These are phyloP conservation scores for Malurus leucopterus DNA, from an alignment of 2,797 vertebrate species.

Conservation along the genomic window DNA sequence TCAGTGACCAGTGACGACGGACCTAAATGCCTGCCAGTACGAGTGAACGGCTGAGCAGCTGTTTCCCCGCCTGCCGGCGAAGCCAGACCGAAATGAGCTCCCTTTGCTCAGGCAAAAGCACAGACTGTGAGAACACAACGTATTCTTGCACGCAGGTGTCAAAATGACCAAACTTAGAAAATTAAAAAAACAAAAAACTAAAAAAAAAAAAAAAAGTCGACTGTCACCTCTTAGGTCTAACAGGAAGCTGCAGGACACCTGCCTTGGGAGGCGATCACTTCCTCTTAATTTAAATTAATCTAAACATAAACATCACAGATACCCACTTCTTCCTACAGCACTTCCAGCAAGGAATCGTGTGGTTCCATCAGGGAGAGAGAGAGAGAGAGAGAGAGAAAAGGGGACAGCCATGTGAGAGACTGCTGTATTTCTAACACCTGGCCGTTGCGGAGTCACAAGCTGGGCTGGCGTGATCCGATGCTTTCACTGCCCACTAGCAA, in stretches of 20 bases:
- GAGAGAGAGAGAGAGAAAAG: not conserved
- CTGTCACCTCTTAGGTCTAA: slow-evolving; percentile 44
- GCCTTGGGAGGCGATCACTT: slow-evolving; percentile 1
- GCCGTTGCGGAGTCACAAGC: not conserved
- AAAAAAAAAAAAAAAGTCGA: not conserved
- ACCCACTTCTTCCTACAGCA: slow-evolving; percentile 32
- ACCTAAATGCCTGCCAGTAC: slow-evolving; percentile 69
- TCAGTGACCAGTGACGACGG: slow-evolving; percentile 66
- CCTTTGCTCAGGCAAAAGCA: slow-evolving; percentile 69
- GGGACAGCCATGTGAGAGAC: not conserved
- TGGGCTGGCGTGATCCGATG: slow-evolving; percentile 45
- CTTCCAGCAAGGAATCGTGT: slow-evolving; percentile 47
- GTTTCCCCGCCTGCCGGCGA: slow-evolving; percentile 59
- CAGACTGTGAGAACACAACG: slow-evolving; percentile 53
- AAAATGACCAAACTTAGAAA: slow-evolving; percentile 59
- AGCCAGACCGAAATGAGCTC: slow-evolving; percentile 64
- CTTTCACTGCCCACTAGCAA: slow-evolving; percentile 60
- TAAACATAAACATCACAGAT: slow-evolving; percentile 2
- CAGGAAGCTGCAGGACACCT: slow-evolving; percentile 52
- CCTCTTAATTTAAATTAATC: slow-evolving; percentile 41
- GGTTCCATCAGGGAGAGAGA: not conserved
- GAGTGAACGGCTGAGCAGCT: slow-evolving; percentile 65
- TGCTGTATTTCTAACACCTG: slow-evolving; percentile 17
- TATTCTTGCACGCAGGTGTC: slow-evolving; percentile 51
- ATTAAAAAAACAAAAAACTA: not conserved